These are phyloP conservation scores for Dipodomys stephensi DNA, from an alignment of 2,113 vertebrate species.

Conservation along the genomic window DNA sequence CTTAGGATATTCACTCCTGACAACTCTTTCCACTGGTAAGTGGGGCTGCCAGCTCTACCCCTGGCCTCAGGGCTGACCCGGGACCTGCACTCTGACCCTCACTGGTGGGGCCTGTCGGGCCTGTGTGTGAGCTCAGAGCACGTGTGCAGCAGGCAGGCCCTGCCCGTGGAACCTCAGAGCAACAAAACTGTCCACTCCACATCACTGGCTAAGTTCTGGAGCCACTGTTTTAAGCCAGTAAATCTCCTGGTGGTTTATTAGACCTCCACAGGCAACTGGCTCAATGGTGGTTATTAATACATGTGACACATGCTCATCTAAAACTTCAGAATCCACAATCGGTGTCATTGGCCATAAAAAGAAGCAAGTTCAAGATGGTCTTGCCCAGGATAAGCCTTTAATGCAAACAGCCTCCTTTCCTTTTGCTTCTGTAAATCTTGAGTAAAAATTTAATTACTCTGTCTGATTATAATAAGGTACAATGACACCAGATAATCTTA, in stretches of 20 bases:
- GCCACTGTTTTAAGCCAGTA: too few species aligned
- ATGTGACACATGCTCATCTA: background rate
- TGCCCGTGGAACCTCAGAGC: too few species aligned
- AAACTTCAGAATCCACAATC: background rate
- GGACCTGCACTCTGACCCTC: too few species aligned
- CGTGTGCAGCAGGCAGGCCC: background rate
- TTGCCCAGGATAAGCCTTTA: background rate
- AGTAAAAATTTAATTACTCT: background rate
- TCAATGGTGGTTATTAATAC: background rate
- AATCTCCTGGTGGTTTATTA: background rate
- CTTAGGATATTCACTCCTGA: too few species aligned
- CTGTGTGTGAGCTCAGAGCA: background rate
- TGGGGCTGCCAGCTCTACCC: accelerated
- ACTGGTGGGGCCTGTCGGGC: background rate
- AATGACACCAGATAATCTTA: too few species aligned
- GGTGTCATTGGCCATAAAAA: background rate
- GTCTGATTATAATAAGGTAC: background rate
- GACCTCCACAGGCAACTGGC: accelerated
- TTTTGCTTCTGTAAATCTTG: background rate
- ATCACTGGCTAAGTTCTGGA: too few species aligned
- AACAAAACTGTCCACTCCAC: too few species aligned
- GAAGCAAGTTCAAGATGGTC: background rate
- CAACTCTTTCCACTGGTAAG: background rate
- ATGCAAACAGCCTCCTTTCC: background rate
- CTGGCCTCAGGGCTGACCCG: background rate